Conservation (phyloP, 2,888 invertebrate genomes). For the Ceratothoa steindachneri region DNA sequence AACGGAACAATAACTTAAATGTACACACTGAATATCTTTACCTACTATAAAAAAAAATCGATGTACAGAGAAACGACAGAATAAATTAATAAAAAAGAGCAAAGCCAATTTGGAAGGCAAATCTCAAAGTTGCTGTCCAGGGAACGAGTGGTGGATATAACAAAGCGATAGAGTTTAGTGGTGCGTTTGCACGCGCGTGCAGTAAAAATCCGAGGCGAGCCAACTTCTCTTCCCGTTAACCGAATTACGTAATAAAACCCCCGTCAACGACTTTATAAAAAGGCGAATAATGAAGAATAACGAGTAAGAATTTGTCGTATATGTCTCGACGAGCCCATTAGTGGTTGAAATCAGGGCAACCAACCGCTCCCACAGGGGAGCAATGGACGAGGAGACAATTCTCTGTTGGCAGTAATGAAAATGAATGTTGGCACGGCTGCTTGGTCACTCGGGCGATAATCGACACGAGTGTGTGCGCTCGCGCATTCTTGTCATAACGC, state of each 20-base stretch:
- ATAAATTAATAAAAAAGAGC: too few relatives aligned
- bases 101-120: too few relatives aligned
- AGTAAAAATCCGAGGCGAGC: not conserved
- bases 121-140: too few relatives aligned
- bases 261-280: not conserved
- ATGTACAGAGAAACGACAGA: too few relatives aligned
- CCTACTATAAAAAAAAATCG: too few relatives aligned
- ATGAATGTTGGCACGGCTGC: constrained; percentile 3
- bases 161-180: too few relatives aligned
- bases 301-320: constrained; percentile 6
- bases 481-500: too few relatives aligned
- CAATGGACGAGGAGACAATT: not conserved
- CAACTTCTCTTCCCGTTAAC: not conserved
- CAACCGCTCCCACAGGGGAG: not conserved
- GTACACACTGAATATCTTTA: too few relatives aligned
- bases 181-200: not conserved
- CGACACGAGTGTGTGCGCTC: not conserved
- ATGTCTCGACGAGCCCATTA: not conserved
- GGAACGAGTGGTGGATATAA: too few relatives aligned
- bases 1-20: too few relatives aligned
- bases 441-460: not conserved
- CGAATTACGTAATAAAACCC: not conserved
- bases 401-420: constrained; percentile 5
- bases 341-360: not conserved
- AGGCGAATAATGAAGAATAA: not conserved